These are phyloP conservation scores for Mixornis gularis DNA, from an alignment of 2,113 vertebrate genomes.

Conservation along the genomic window DNA sequence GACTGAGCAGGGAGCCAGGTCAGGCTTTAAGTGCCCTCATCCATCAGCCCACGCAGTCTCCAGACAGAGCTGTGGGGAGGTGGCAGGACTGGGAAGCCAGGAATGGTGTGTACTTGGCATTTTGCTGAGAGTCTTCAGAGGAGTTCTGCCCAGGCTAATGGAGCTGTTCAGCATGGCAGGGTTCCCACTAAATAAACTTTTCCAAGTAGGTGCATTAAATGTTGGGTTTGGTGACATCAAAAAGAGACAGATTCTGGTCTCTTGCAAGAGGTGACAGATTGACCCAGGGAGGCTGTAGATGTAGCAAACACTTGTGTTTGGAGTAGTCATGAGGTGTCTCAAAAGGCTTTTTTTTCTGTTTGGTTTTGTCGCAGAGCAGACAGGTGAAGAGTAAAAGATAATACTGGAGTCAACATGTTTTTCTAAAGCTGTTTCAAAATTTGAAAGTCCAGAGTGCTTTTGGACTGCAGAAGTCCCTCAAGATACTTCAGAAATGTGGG, in stretches of 20 bases:
- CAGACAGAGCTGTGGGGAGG: rapidly evolving
- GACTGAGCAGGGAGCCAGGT: background rate
- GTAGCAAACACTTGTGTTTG: background rate
- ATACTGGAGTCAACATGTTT: background rate
- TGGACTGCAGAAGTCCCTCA: background rate
- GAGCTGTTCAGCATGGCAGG: background rate
- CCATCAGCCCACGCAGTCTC: background rate
- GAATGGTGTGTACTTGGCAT: background rate
- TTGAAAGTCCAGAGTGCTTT: background rate
- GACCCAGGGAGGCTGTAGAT: background rate
- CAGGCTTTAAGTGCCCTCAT: background rate
- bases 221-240: background rate
- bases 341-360: background rate
- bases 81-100: background rate
- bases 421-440: background rate
- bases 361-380: background rate
- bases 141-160: background rate
- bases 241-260: background rate
- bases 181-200: background rate
- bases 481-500: background rate
- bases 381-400: background rate
- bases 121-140: background rate
- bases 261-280: background rate
- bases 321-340: background rate
- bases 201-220: background rate